A percentile compares a stretch with the other conserved stretches of the same genome.
phyloP scores from a whole-genome alignment of 2,113 vertebrate species.

The Callipepla californica region DNA sequence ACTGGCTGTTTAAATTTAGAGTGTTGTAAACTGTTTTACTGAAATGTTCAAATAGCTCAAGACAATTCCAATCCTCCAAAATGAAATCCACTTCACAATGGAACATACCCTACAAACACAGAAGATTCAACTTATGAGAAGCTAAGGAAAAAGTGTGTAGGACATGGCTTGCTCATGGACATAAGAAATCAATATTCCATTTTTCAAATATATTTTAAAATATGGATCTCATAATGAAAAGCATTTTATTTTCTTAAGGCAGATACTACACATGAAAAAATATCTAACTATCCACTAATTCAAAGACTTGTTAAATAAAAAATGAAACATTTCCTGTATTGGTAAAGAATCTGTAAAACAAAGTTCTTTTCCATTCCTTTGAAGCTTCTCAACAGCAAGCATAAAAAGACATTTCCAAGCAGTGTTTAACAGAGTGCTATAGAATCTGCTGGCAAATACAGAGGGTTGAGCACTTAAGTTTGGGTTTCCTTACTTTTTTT shows the following conservation, averaged over 20 bases:
- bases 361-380: not conserved
- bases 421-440: rapidly evolving
- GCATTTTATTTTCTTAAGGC: not conserved
- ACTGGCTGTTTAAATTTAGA: not conserved
- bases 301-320: not conserved
- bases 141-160: not conserved
- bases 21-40: not conserved
- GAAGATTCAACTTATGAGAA: not conserved
- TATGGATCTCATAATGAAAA: not conserved
- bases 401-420: not conserved
- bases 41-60: not conserved
- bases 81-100: not conserved
- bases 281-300: not conserved
- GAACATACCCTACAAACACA: not conserved
- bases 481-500: not conserved
- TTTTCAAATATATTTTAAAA: not conserved
- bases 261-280: not conserved
- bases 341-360: not conserved
- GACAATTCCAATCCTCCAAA: not conserved
- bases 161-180: not conserved
- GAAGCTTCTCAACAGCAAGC: not conserved
- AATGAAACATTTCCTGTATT: not conserved
- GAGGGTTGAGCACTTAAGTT: not conserved
- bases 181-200: not conserved
- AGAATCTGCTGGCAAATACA: not conserved